A percentile compares a stretch with the other conserved stretches of the same genome.
Evolutionary conservation across 1,140 invertebrate species (phyloP).

Genomic region (Asobara japonica): DNA sequence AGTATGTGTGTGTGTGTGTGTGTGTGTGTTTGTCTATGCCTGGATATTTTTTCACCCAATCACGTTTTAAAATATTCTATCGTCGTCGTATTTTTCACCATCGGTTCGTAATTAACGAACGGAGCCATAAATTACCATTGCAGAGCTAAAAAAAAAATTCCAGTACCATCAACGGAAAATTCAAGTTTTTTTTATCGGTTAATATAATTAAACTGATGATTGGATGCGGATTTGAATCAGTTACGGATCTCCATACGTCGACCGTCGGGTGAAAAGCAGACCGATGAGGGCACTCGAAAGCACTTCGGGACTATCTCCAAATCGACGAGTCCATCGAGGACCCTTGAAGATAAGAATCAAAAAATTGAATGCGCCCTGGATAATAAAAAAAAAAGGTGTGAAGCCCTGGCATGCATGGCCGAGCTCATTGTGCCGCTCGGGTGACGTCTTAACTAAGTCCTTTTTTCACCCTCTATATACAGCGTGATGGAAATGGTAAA

Average conservation of each 20-base stretch:
- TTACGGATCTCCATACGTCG: slow-evolving; percentile 18
- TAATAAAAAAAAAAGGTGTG: slow-evolving; percentile 60
- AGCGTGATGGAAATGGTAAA: not conserved
- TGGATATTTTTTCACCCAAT: too few relatives aligned
- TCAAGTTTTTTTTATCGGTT: too few relatives aligned
- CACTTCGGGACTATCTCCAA: slow-evolving; percentile 57
- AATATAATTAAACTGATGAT: not conserved
- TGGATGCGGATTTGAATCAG: slow-evolving; percentile 13
- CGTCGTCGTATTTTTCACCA: too few relatives aligned
- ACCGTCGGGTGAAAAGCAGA: slow-evolving; percentile 44
- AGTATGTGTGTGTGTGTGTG: too few relatives aligned
- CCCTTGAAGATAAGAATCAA: slow-evolving; percentile 66
- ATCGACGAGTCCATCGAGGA: slow-evolving; percentile 63
- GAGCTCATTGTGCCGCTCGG: slow-evolving; percentile 60
- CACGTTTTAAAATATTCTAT: too few relatives aligned
- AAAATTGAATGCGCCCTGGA: slow-evolving; percentile 45
- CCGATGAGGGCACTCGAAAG: slow-evolving; percentile 54
- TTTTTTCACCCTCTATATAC: slow-evolving; percentile 21
- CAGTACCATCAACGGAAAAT: too few relatives aligned
- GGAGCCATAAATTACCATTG: too few relatives aligned
- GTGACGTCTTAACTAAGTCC: slow-evolving; percentile 67
- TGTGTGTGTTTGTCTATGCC: too few relatives aligned
- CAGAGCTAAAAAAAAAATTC: too few relatives aligned
- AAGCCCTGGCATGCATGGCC: slow-evolving; percentile 62
- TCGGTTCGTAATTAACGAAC: too few relatives aligned